phyloP scores from a whole-genome alignment of 2,888 invertebrate genomes.

The Eulithis testata region DNA sequence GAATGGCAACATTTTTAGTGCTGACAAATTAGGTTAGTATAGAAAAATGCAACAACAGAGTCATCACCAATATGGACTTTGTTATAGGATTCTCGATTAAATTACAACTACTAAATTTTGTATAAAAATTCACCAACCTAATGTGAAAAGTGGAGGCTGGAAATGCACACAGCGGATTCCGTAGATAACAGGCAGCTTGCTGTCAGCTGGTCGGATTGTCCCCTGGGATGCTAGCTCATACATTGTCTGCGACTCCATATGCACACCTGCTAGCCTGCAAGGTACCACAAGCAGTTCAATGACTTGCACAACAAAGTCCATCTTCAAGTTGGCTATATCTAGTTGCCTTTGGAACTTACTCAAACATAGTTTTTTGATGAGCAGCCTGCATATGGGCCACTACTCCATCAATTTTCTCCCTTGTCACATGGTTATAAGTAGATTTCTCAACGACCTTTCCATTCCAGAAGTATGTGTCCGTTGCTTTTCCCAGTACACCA shows the following conservation, averaged over 20 bases:
- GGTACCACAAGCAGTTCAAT: too few species aligned
- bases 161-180: conserved; percentile 93
- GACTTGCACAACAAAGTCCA: too few species aligned
- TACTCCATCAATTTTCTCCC: conserved; percentile 88
- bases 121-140: conserved; percentile 82
- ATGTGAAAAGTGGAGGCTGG: conserved; percentile 91
- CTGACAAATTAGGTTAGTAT: too few species aligned
- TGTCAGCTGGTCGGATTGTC: conserved; percentile 89
- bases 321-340: neutral
- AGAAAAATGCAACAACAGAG: too few species aligned
- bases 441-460: conserved; percentile 89
- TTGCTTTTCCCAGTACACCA: conserved; percentile 90
- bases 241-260: conserved; percentile 93
- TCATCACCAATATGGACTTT: too few species aligned
- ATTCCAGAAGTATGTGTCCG: conserved; percentile 88
- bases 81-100: too few species aligned
- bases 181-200: conserved; percentile 91
- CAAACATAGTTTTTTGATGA: conserved; percentile 94
- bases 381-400: conserved; percentile 92
- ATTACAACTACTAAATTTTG: too few species aligned
- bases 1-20: too few species aligned
- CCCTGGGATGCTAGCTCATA: conserved; percentile 95
- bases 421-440: conserved; percentile 88
- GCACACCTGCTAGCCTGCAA: conserved; percentile 89
- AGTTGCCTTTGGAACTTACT: conserved; percentile 82